These are phyloP conservation scores for Chaetodon auriga DNA, from an alignment of 2,113 vertebrate species.

Conservation along the genomic window DNA sequence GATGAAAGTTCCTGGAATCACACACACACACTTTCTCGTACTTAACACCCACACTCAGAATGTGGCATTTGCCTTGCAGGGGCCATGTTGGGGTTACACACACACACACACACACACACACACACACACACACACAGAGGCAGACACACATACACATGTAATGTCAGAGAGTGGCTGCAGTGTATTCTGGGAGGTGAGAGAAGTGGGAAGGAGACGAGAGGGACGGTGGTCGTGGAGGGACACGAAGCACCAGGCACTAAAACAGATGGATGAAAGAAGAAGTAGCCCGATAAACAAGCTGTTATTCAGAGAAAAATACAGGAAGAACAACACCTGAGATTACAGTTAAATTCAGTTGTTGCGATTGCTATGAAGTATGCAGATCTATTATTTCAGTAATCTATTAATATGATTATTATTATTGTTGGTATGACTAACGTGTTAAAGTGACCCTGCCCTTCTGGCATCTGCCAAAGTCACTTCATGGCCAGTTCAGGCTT, in stretches of 20 bases:
- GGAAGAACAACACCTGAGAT: neutral
- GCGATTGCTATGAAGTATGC: neutral
- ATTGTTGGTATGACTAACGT: neutral
- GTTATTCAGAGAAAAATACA: neutral
- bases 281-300: neutral
- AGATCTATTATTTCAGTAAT: neutral
- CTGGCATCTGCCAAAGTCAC: conserved; percentile 18
- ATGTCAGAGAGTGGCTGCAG: conserved; percentile 36
- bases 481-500: conserved; percentile 34
- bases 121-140: conserved; percentile 34
- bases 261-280: neutral
- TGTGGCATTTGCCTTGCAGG: conserved; percentile 68
- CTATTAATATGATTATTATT: neutral
- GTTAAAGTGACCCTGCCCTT: neutral
- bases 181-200: conserved; percentile 65
- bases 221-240: conserved; percentile 31
- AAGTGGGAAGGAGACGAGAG: conserved; percentile 57
- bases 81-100: conserved; percentile 50
- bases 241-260: neutral
- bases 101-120: conserved; percentile 25
- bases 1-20: conserved; percentile 61
- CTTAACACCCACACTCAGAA: conserved; percentile 77
- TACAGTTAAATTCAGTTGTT: neutral
- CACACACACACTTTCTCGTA: conserved; percentile 43
- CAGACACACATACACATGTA: conserved; percentile 11